Base-by-base conservation (phyloP, 2,888 invertebrate species). In the Encarsia formosa region DNA sequence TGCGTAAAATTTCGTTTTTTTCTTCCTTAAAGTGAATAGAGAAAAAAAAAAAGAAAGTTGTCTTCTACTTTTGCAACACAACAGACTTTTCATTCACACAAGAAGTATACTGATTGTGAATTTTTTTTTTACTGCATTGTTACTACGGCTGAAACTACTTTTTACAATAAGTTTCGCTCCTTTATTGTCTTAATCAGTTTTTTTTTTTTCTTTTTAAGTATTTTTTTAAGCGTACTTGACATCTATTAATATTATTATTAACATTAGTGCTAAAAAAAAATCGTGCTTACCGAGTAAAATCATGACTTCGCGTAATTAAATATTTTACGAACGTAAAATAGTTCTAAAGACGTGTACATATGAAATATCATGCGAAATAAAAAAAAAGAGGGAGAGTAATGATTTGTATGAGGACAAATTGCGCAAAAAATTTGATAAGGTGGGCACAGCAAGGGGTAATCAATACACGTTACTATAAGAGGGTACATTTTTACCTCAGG, bases 281-380 rank as follows among this genome's bases (percentile, higher is more conserved):
- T 20, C 53, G 49, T 45, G 49, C 32, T 44, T 40, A 51, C 51
- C 46, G 46, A 45, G 52, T 49, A 46, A 52, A 56, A 26, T 54
- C 54, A 57, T 54, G 57, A 57, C 54, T 57, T 55, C 51, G 44
- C 34, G 48, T 19, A 41, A 42, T 46, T 11, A 26, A 39, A 42
- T 48, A 40, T 53, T 54, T 54, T 50, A 50, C 49, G 45, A 57
- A 60, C 60, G 59, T 56, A 54, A 55, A 58, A 60, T 61, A 61
- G 62, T 61, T 62, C 62, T 61, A 59, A 53, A 55, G n/a, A 58
- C 61, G 54, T 62, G 61, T 62, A 54, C 41, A 57, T 56, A 56
- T 50, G 59, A n/a, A 32, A 32, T 13, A 34, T 8, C 18, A n/a
- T n/a, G n/a, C 26, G 26, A 26, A 26, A 8, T 26, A 11, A 8